A percentile compares a stretch with the other conserved stretches of the same genome.
Evolutionary conservation across 2,797 vertebrate genomes (phyloP).

Genomic region (Chaetodon trifasciatus): DNA sequence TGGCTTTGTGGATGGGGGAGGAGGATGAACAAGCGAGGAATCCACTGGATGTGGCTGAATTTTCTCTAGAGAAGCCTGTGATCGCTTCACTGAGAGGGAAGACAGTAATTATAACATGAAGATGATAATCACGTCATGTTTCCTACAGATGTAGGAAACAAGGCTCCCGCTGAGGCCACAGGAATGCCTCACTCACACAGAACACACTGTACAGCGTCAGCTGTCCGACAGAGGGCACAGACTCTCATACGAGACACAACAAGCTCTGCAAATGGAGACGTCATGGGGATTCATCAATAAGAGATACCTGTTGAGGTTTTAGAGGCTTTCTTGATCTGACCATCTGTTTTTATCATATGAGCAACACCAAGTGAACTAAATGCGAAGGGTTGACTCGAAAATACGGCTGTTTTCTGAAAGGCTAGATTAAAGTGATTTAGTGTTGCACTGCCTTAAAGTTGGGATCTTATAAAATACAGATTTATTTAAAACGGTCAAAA

Average conservation of each 20-base stretch:
- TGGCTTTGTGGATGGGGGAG: constrained; percentile 51
- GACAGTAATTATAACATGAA: constrained; percentile 65
- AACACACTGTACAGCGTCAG: background rate
- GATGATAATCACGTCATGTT: constrained; percentile 56
- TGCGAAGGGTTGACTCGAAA: background rate
- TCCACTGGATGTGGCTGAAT: constrained; percentile 39
- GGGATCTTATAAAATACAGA: background rate
- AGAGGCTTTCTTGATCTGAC: background rate
- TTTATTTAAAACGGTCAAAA: background rate
- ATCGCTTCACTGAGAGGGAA: constrained; percentile 53
- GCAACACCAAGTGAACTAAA: background rate
- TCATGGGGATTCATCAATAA: background rate
- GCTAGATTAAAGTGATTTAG: background rate
- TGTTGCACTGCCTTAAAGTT: background rate
- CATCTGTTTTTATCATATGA: background rate
- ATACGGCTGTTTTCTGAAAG: background rate
- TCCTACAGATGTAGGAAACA: constrained; percentile 39
- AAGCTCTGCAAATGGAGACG: background rate
- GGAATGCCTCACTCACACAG: constrained; percentile 12
- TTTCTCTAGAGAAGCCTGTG: constrained; percentile 47
- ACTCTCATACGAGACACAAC: background rate
- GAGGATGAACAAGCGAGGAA: constrained; percentile 30
- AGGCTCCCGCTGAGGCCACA: constrained; percentile 26
- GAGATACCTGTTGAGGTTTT: background rate
- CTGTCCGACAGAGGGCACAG: constrained; percentile 13